Evolutionary conservation across 2,797 vertebrate species (phyloP).

Genomic region (Sparidentex hasta): DNA sequence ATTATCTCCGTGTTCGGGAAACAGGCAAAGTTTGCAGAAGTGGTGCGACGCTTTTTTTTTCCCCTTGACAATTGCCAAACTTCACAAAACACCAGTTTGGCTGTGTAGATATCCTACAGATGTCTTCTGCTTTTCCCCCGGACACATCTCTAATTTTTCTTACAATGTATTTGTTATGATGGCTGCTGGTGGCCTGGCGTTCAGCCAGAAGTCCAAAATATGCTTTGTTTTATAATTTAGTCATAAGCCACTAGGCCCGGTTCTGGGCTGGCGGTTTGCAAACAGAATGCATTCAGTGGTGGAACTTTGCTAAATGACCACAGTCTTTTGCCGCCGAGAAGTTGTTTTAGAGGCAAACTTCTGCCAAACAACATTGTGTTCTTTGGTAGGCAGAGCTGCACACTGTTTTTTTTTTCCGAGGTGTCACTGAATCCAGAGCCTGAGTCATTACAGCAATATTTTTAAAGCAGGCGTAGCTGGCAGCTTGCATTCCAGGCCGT

Average conservation of each 20-base stretch:
- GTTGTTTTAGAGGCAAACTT: not conserved
- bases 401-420: constrained; percentile 17
- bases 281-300: constrained; percentile 24
- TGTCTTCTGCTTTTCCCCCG: constrained; percentile 29
- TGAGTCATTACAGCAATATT: constrained; percentile 29
- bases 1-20: constrained; percentile 75
- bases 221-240: constrained; percentile 52
- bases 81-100: constrained; percentile 58
- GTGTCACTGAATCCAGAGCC: constrained; percentile 15
- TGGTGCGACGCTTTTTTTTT: constrained; percentile 48
- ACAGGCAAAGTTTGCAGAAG: constrained; percentile 70
- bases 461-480: constrained; percentile 11
- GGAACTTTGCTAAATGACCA: constrained; percentile 19
- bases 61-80: constrained; percentile 63
- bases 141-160: constrained; percentile 44
- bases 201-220: constrained; percentile 38
- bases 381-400: not conserved
- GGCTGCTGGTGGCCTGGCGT: constrained; percentile 36
- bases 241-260: constrained; percentile 15
- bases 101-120: constrained; percentile 49
- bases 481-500: constrained; percentile 27
- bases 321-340: constrained; percentile 13
- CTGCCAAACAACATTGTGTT: constrained; percentile 5
- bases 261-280: constrained; percentile 13
- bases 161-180: constrained; percentile 56